Percentiles rank a stretch among this genome's conserved stretches.
Conservation (phyloP, 2,113 vertebrate genomes). For the Perognathus longimembris region DNA sequence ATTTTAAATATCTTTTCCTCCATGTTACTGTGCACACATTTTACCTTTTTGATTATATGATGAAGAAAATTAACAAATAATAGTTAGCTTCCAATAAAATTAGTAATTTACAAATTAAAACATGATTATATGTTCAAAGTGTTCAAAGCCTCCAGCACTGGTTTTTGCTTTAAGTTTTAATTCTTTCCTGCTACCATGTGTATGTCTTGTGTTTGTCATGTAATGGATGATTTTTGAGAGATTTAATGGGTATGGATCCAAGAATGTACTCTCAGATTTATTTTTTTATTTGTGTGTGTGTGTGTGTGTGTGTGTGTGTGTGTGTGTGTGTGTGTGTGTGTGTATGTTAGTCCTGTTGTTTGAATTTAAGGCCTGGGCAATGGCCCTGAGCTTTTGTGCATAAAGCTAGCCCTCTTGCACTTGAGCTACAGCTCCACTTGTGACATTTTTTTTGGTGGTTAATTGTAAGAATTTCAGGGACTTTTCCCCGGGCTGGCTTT, state of each 20-base stretch:
- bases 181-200: not conserved
- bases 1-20: not conserved
- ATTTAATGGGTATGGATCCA: slow-evolving; percentile 22
- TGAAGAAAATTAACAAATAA: not conserved
- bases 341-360: too few species aligned
- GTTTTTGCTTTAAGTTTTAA: slow-evolving; percentile 44
- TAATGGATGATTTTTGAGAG: not conserved
- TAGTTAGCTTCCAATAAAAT: slow-evolving; percentile 9
- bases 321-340: too few species aligned
- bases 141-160: not conserved
- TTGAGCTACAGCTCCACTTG: too few species aligned
- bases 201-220: not conserved
- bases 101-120: not conserved
- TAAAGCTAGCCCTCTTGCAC: too few species aligned
- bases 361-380: too few species aligned
- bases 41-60: not conserved
- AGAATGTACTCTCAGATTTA: not conserved
- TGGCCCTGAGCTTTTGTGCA: too few species aligned
- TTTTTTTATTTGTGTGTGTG: too few species aligned
- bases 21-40: not conserved
- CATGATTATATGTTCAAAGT: not conserved
- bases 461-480: too few species aligned
- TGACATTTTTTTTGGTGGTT: too few species aligned
- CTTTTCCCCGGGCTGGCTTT: too few species aligned
- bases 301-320: too few species aligned